Evolutionary conservation across 2,888 invertebrate species (phyloP).

Genomic region (Frankliniella fusca): DNA sequence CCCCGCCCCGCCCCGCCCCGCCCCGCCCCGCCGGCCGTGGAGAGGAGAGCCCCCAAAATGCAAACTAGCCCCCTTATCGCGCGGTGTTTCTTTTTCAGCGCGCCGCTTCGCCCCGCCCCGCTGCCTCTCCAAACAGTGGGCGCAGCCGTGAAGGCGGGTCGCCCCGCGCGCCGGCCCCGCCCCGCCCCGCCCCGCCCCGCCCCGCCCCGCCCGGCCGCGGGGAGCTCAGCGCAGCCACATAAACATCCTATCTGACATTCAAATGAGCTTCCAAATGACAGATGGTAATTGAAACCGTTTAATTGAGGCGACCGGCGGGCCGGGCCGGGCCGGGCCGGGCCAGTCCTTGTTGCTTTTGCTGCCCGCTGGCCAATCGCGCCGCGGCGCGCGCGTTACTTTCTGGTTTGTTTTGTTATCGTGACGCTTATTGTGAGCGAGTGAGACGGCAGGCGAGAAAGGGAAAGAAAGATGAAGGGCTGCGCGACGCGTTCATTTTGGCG

Average conservation of each 20-base stretch:
- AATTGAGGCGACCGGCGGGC: not conserved
- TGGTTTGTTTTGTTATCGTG: too few relatives aligned
- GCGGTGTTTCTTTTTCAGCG: too few relatives aligned
- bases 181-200: not conserved
- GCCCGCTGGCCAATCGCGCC: not conserved
- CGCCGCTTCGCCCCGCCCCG: not conserved
- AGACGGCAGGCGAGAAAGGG: not conserved
- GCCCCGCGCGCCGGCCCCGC: not conserved
- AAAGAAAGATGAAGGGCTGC: not conserved
- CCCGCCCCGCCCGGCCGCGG: not conserved
- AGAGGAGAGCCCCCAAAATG: not conserved
- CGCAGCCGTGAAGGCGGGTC: not conserved
- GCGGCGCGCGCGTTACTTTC: not conserved
- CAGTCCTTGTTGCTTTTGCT: not conserved
- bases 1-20: not conserved
- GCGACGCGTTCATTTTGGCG: not conserved
- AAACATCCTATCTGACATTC: conserved; percentile 23
- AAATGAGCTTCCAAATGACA: conserved; percentile 10
- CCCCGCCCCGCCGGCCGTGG: not conserved
- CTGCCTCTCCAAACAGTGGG: not conserved
- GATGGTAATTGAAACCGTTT: conserved; percentile 26
- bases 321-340: too few relatives aligned
- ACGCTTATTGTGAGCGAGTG: not conserved
- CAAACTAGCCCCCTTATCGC: not conserved
- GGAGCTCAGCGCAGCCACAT: not conserved